A percentile compares a stretch with the other conserved stretches of the same genome.
These are phyloP conservation scores for Caenorhabditis tropicalis DNA, from an alignment of 1,140 invertebrate species.

Conservation along the genomic window DNA sequence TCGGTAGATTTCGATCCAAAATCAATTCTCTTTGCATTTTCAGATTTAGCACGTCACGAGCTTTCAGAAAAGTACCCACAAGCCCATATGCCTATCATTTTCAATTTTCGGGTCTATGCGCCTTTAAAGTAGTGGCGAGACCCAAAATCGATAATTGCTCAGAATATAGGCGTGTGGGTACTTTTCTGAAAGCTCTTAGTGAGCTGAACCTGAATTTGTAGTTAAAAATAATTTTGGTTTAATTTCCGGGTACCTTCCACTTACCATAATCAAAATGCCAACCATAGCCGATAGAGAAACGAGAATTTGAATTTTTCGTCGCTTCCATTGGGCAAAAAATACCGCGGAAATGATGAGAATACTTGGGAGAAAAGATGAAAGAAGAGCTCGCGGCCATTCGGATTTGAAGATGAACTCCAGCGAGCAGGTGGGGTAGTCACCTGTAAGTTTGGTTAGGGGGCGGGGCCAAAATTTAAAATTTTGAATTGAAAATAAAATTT, in stretches of 20 bases:
- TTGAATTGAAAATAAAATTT: neutral
- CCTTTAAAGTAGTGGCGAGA: no score
- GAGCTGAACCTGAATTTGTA: no score
- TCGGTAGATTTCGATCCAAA: no score
- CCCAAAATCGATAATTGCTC: no score
- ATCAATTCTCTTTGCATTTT: neutral
- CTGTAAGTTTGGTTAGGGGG: neutral
- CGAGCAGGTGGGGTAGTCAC: constrained; percentile 16
- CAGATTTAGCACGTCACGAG: neutral
- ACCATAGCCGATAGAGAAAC: constrained; percentile 52
- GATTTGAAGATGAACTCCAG: constrained; percentile 28
- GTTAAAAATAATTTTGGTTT: no score
- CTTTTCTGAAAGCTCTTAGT: no score
- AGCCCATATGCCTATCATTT: no score
- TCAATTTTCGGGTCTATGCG: no score
- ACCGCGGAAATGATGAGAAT: constrained; percentile 53
- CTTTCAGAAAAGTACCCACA: no score
- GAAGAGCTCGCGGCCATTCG: constrained; percentile 48
- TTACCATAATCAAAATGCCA: constrained; percentile 49
- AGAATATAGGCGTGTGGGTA: no score
- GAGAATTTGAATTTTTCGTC: constrained; percentile 58
- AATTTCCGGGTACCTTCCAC: no score
- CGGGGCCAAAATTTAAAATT: no score
- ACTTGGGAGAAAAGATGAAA: constrained; percentile 54
- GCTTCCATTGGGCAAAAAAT: constrained; percentile 58